Evolutionary conservation across 2,797 vertebrate genomes (phyloP).

Genomic region (Clarias laeviceps): DNA sequence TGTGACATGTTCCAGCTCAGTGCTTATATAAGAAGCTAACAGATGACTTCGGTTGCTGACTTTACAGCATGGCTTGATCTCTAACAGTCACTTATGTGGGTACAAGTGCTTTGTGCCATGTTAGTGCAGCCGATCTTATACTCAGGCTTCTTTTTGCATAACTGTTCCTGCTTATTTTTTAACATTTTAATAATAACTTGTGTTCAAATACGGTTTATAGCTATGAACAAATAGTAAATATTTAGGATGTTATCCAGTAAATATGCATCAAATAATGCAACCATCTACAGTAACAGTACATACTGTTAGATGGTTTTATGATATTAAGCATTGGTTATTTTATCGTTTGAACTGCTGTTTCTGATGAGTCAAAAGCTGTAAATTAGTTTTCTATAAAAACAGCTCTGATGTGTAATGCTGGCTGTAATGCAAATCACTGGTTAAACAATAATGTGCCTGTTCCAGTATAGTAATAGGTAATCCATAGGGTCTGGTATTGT

Average conservation of each 20-base stretch:
- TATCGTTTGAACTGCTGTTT: no score
- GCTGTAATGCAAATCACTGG: neutral
- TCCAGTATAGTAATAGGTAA: neutral
- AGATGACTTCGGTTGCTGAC: neutral
- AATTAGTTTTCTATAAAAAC: neutral
- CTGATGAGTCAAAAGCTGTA: neutral
- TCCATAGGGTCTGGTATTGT: neutral
- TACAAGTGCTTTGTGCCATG: neutral
- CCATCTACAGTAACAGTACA: no score
- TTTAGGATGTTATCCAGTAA: neutral
- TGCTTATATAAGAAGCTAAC: neutral
- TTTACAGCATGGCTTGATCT: constrained; percentile 11
- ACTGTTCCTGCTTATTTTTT: neutral
- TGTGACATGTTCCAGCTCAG: constrained; percentile 2
- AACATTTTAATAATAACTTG: neutral
- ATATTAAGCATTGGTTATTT: no score
- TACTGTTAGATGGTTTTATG: neutral
- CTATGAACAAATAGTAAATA: neutral
- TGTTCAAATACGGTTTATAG: neutral
- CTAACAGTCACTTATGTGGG: neutral
- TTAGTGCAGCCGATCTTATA: neutral
- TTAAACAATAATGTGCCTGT: neutral
- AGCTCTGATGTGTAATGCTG: neutral
- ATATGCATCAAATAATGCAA: no score
- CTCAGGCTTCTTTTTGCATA: neutral